Percentiles rank a stretch among this genome's conserved stretches.
phyloP scores from a whole-genome alignment of 2,113 vertebrate genomes.

The Paramisgurnus dabryanus region DNA sequence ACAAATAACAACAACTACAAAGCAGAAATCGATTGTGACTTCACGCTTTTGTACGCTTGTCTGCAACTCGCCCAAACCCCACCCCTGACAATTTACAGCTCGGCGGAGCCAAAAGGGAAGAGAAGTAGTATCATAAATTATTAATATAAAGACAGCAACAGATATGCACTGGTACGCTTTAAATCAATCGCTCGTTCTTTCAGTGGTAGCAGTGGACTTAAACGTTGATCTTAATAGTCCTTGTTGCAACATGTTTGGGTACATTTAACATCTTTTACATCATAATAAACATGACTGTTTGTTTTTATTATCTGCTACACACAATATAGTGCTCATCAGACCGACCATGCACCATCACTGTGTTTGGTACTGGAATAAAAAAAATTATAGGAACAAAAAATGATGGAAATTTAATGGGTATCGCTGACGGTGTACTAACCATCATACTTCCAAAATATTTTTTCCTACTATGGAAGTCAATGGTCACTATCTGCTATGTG shows the following conservation, averaged over 20 bases:
- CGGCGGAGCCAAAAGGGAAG: not conserved
- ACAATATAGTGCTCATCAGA: not conserved
- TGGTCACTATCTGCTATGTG: no score
- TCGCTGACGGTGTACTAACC: no score
- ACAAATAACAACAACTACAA: slow-evolving; percentile 23
- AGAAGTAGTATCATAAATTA: not conserved
- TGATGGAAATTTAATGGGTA: no score
- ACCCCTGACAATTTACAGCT: slow-evolving; percentile 22
- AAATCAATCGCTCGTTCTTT: not conserved
- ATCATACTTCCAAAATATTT: no score
- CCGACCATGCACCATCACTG: not conserved
- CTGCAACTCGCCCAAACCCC: slow-evolving; percentile 6
- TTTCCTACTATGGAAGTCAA: no score
- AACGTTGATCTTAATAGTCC: not conserved
- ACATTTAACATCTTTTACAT: not conserved
- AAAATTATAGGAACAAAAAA: no score
- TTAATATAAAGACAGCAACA: slow-evolving; percentile 27
- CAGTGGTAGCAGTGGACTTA: not conserved
- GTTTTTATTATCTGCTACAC: not conserved
- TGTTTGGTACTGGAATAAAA: not conserved
- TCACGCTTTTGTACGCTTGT: slow-evolving; percentile 35
- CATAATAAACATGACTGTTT: not conserved
- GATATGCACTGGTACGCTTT: not conserved
- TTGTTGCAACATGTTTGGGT: not conserved
- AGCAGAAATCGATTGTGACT: slow-evolving; percentile 37